Conservation (phyloP, 2,113 vertebrate genomes). For the Zapus hudsonius region DNA sequence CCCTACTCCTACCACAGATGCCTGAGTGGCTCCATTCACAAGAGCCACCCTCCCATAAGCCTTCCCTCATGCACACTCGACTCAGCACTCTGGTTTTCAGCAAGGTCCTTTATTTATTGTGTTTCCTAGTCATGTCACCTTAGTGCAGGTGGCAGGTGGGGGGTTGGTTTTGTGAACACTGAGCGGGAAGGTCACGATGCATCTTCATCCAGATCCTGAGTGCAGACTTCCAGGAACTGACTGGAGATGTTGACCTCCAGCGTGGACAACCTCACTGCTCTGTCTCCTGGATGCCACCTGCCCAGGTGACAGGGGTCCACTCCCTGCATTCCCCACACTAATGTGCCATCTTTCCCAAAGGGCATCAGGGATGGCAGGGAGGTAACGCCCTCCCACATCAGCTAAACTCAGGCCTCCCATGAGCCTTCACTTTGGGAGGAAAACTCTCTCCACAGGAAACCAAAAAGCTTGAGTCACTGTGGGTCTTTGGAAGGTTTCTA, state of each 20-base stretch:
- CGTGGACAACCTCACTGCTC: background rate
- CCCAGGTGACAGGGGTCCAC: rapidly evolving
- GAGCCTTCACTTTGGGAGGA: background rate
- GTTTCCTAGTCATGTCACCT: conserved; percentile 66
- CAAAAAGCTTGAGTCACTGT: rapidly evolving
- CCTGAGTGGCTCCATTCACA: background rate
- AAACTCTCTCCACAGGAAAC: background rate
- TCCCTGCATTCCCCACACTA: rapidly evolving
- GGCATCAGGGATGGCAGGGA: rapidly evolving
- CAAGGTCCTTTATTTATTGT: conserved; percentile 84
- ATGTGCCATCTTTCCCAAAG: rapidly evolving
- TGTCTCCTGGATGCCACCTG: background rate
- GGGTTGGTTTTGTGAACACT: conserved; percentile 54
- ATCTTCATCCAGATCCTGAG: conserved; percentile 64
- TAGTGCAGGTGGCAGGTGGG: conserved; percentile 67
- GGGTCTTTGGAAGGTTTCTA: too few species aligned
- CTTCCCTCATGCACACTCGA: background rate
- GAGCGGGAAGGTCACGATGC: conserved; percentile 69
- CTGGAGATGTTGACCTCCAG: too few species aligned
- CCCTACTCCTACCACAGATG: background rate
- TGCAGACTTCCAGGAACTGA: conserved; percentile 7
- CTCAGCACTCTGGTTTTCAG: conserved; percentile 55
- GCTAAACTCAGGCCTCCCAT: background rate
- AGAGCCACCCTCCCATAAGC: background rate
- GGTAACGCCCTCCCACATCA: rapidly evolving